These are phyloP conservation scores for Diaphora mendica DNA, from an alignment of 2,888 invertebrate genomes.

Conservation along the genomic window DNA sequence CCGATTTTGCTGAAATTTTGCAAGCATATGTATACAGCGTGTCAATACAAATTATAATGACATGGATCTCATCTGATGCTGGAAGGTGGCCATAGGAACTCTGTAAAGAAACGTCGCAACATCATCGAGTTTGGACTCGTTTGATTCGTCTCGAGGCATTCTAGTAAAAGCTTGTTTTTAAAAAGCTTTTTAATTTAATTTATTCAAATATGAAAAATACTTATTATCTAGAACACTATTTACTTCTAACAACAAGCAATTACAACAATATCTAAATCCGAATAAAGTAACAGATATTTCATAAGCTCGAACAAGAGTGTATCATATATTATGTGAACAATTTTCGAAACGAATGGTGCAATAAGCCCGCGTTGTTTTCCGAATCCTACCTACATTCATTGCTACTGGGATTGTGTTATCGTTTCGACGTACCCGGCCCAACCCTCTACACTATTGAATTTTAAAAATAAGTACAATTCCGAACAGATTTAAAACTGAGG, in stretches of 20 bases:
- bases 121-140: too few species aligned
- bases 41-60: too few species aligned
- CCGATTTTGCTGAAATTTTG: too few species aligned
- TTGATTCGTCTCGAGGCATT: too few species aligned
- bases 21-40: too few species aligned
- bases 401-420: slow-evolving; percentile 44
- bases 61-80: too few species aligned
- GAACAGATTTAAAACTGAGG: slow-evolving; percentile 51
- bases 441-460: slow-evolving; percentile 47
- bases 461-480: slow-evolving; percentile 39
- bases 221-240: slow-evolving; percentile 3
- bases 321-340: slow-evolving; percentile 37
- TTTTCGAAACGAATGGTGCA: slow-evolving; percentile 24
- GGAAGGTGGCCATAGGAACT: too few species aligned
- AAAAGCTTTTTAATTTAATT: background rate
- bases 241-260: slow-evolving; percentile 3
- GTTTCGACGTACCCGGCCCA: slow-evolving; percentile 21
- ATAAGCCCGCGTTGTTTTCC: slow-evolving; percentile 28
- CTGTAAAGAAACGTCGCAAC: too few species aligned
- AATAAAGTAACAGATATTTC: slow-evolving; percentile 18
- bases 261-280: slow-evolving; percentile 29
- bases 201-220: background rate
- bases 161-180: too few species aligned
- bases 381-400: slow-evolving; percentile 22
- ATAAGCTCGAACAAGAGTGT: slow-evolving; percentile 26